Evolutionary conservation across 2,797 vertebrate genomes (phyloP), one percentile per base, ranked within the genome.

Genomic region (Rhynchonycteris naso): DNA sequence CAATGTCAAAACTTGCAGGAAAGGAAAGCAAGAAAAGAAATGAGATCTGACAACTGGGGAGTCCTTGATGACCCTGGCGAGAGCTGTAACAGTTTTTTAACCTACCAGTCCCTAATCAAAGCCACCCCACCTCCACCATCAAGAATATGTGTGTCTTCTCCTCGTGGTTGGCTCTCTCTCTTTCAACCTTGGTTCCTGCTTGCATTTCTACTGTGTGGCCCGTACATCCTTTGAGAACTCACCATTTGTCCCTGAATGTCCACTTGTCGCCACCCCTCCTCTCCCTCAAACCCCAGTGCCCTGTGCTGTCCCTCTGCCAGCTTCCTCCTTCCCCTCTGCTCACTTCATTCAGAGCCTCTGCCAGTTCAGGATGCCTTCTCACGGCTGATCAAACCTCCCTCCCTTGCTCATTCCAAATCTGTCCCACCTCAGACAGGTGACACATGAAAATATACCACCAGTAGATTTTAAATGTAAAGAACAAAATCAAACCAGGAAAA

Each of bases 401-500:
- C 35, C 47, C 75, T 33, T 26, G 12, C 30, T 47, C 50, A 80
- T 93, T n/a, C 59, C 43, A 47, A 66, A 66, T 63, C 30, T 61
- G 11, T 54, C 47, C 50, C 54, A 69, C 50, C 30, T 76, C 18
- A 26, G 24, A 78, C 12, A 80, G 26, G 63, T 19, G 35, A 90
- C 71, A 43, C 4, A 4, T 50, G 61, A 80, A 68, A 56, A 90
- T 28, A 82, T 0, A 59, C 38, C 6, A 66, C 19, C 15, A 16
- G 52, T 6, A 24, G 15, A 28, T n/a, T 33, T 63, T 82, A 71
- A 89, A 94, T 35, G 21, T 21, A 88, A 69, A 59, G 52, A 81
- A 81, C 16, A 96, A 88, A 71, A 89, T 35, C 43, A 88, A 95
- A 61, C 26, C 47, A 87, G 75, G 61, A 84, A 87, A 93, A 76